These are phyloP conservation scores for Macrostomum lignano DNA, from an alignment of 1,140 invertebrate genomes.

Conservation along the genomic window DNA sequence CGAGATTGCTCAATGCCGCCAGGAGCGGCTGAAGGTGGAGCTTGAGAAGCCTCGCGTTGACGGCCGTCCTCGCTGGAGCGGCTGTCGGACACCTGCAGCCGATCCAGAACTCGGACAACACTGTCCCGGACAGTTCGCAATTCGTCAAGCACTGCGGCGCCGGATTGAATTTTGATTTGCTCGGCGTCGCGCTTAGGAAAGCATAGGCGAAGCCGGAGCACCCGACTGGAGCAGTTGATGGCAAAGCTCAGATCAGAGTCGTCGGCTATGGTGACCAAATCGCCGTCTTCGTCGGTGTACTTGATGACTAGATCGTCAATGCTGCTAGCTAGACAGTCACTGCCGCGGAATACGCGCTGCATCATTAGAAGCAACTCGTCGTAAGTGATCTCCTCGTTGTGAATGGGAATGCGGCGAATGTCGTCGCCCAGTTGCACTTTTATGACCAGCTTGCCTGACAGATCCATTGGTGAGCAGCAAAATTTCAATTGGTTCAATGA, in stretches of 20 bases:
- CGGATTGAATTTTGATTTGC: too few species aligned
- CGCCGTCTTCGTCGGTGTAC: conserved; percentile 47
- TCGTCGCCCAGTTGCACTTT: conserved; percentile 42
- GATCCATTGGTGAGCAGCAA: conserved; percentile 25
- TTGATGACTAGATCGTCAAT: conserved; percentile 43
- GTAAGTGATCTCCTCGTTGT: conserved; percentile 47
- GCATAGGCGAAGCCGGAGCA: too few species aligned
- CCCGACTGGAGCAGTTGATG: conserved; percentile 41
- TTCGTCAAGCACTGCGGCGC: too few species aligned
- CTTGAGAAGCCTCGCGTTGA: too few species aligned
- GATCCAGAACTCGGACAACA: too few species aligned
- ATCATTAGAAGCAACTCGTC: conserved; percentile 48
- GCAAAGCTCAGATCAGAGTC: conserved; percentile 42
- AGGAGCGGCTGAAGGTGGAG: too few species aligned
- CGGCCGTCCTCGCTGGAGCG: too few species aligned
- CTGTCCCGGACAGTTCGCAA: too few species aligned
- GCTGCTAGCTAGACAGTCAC: conserved; percentile 34
- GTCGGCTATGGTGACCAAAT: conserved; percentile 44
- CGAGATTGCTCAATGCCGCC: too few species aligned
- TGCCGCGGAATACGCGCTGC: conserved; percentile 41
- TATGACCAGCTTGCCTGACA: conserved; percentile 32
- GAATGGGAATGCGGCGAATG: conserved; percentile 41
- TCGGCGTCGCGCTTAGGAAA: too few species aligned
- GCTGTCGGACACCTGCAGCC: too few species aligned
- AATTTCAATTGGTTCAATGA: too few species aligned